Percentiles rank a stretch among this genome's conserved stretches.
Evolutionary conservation across 2,113 vertebrate species (phyloP).

Genomic region (Geococcyx californianus): DNA sequence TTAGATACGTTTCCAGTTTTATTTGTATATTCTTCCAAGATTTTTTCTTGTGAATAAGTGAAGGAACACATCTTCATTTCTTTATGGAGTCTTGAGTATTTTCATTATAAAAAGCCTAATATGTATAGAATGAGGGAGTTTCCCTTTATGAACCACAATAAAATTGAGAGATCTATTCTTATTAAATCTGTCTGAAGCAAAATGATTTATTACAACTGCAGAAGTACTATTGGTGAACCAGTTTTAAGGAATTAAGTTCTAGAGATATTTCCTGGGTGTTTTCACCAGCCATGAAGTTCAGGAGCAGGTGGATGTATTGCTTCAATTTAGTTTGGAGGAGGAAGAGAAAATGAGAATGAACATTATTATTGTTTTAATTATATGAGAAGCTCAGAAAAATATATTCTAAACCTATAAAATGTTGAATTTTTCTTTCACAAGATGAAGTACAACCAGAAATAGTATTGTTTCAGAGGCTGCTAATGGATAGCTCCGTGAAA

Average conservation of each 20-base stretch:
- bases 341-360: neutral
- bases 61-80: neutral
- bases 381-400: neutral
- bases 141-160: neutral
- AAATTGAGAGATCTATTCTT: conserved; percentile 12
- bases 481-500: neutral
- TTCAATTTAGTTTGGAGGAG: neutral
- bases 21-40: neutral
- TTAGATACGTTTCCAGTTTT: neutral
- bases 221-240: neutral
- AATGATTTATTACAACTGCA: conserved; percentile 11
- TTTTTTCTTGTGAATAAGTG: neutral
- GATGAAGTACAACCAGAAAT: neutral
- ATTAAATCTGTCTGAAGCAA: neutral
- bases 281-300: neutral
- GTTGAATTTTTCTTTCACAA: conserved; percentile 19
- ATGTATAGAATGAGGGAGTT: neutral
- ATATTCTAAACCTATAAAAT: neutral
- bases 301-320: neutral
- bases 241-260: conserved; percentile 28
- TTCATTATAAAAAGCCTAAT: neutral
- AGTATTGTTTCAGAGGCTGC: neutral
- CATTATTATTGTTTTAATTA: neutral
- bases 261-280: neutral
- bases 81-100: neutral